Conservation (phyloP, 2,113 vertebrate species). For the Psettodes erumei region DNA sequence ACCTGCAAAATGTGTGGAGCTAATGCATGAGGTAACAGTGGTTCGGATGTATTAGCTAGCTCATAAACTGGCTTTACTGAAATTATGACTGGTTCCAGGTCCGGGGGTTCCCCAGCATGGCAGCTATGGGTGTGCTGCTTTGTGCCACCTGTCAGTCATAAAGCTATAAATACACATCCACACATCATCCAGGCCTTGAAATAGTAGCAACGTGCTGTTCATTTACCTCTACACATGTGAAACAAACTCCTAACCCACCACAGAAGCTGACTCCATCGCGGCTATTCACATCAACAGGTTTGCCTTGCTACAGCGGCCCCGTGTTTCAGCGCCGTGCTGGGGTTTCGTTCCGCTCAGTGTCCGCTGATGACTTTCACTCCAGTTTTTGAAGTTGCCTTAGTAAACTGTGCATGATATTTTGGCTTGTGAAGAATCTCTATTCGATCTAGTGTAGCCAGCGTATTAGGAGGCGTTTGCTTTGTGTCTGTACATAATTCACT, state of each 20-base stretch:
- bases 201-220: constrained; percentile 37
- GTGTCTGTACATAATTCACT: constrained; percentile 62
- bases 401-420: constrained; percentile 71
- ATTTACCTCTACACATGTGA: constrained; percentile 1
- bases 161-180: constrained; percentile 15
- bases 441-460: constrained; percentile 59
- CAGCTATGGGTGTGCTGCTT: constrained; percentile 15
- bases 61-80: not conserved
- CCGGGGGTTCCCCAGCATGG: not conserved
- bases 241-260: not conserved
- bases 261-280: not conserved
- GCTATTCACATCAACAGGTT: not conserved
- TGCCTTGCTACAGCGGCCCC: constrained; percentile 23
- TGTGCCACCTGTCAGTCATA: not conserved
- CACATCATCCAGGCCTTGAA: not conserved
- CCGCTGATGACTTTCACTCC: constrained; percentile 48
- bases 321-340: constrained; percentile 12
- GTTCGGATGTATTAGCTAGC: not conserved
- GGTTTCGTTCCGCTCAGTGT: constrained; percentile 36
- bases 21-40: not conserved
- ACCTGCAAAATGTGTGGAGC: not conserved
- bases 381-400: constrained; percentile 76
- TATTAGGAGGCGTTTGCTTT: constrained; percentile 57
- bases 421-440: constrained; percentile 65
- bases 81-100: not conserved